Percentiles rank a stretch among this genome's conserved stretches.
Conservation (phyloP, 2,113 vertebrate genomes). For the Malaclemys terrapin region DNA sequence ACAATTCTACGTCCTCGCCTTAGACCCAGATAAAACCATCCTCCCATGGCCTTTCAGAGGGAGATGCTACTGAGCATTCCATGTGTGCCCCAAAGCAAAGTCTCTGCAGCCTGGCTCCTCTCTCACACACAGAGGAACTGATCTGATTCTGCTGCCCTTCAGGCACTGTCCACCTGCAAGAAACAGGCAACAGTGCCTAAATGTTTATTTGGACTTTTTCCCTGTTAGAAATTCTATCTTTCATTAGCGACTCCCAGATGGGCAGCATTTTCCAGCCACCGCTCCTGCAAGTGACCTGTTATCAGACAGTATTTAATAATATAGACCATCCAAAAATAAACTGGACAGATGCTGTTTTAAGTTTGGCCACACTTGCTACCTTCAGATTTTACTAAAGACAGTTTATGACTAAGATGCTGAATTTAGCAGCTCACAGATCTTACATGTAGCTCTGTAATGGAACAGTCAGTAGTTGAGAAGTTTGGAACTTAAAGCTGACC, state of each 20-base stretch:
- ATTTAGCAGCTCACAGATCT: neutral
- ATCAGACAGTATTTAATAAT: neutral
- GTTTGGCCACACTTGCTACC: neutral
- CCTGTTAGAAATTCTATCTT: neutral
- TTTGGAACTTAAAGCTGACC: neutral
- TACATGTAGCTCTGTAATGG: neutral
- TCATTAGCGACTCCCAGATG: neutral
- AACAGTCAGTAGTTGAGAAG: neutral
- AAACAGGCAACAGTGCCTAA: neutral
- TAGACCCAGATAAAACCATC: neutral
- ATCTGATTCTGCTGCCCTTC: neutral
- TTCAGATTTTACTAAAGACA: neutral
- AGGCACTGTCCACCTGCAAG: neutral
- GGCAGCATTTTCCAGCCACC: neutral
- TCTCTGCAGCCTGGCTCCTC: neutral
- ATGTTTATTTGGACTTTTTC: neutral
- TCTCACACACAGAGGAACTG: neutral
- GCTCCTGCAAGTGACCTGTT: neutral
- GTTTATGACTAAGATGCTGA: neutral
- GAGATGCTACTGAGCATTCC: neutral
- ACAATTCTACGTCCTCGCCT: neutral
- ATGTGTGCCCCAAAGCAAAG: neutral
- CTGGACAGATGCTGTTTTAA: neutral
- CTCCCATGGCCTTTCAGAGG: neutral
- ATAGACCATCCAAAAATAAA: neutral